Percentiles rank a stretch among this genome's conserved stretches.
phyloP scores from a whole-genome alignment of 2,113 vertebrate genomes.

The Pterocles gutturalis region DNA sequence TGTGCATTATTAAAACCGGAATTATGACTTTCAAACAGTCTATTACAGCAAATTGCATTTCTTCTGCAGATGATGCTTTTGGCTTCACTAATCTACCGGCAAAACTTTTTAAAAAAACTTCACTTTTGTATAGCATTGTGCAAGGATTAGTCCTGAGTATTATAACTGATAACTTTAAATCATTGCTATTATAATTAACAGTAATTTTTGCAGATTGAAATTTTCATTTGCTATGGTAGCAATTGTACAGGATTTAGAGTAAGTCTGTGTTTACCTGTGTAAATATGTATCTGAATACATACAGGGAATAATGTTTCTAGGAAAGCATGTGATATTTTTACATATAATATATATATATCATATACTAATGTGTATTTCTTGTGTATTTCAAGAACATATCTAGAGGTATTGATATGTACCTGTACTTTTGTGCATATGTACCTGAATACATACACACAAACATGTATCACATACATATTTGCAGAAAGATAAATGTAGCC shows the following conservation, averaged over 20 bases:
- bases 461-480: neutral
- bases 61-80: slow-evolving; percentile 3
- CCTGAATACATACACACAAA: neutral
- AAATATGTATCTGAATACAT: neutral
- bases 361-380: neutral
- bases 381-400: neutral
- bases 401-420: neutral
- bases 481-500: neutral
- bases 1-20: slow-evolving; percentile 35
- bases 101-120: neutral
- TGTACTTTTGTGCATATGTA: neutral
- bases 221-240: neutral
- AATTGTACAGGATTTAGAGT: neutral
- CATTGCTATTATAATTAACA: neutral
- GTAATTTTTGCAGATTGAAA: neutral
- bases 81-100: neutral
- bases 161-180: neutral
- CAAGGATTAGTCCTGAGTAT: neutral
- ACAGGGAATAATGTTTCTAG: neutral
- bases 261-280: neutral
- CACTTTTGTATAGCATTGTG: neutral
- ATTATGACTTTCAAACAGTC: neutral
- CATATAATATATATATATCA: too few relatives aligned
- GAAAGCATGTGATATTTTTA: neutral
- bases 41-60: neutral